Base-by-base conservation (phyloP, 2,888 invertebrate genomes). In the Lottia gigantea region DNA sequence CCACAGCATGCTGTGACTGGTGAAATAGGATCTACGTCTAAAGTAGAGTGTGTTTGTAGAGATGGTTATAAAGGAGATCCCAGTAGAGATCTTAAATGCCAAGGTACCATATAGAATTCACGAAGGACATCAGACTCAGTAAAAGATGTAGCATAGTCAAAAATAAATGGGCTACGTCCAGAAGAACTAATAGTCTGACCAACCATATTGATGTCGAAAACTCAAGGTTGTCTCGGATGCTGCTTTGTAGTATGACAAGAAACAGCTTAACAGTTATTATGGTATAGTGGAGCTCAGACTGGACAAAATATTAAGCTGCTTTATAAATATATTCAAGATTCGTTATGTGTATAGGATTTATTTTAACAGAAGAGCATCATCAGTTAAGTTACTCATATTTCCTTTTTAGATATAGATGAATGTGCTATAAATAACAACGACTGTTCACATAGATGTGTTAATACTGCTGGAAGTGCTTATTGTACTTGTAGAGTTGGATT, bases 401-500 rank as follows among this genome's bases (percentile, higher is more conserved):
- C 16, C 67, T 46, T 40, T 72, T 0, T 71, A 82, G 82, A 82
- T 71, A 67, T 79, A 11, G 69, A 82, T 70, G 82, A 82, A 67
- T 82, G 82, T 62, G 6, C 46, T 23, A 55, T 31, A 45, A 19
- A 68, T 46, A 70, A 72, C n/a, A 65, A 62, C 16, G 70, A 67
- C 23, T 83, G 82, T 67, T 67, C 74, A 7, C 77, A 83, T 1
- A 62, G 55, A 2, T 84, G 84, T 73, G 67, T 72, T 49, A 83
- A 84, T 71, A 77, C 77, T 8, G 69, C 68, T 12, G 84, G 84
- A 23, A 75, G 77, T 61, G 82, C 79, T n/a, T 64, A 70, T 25
- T 84, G 84, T 68, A 64, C 69, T 6, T 84, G 84, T 71, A 62
- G 62, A 15, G 64, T 71, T 0, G 83, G 84, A 0, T 84, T 72